phyloP scores from a whole-genome alignment of 2,113 vertebrate genomes.

The Eidolon helvum region DNA sequence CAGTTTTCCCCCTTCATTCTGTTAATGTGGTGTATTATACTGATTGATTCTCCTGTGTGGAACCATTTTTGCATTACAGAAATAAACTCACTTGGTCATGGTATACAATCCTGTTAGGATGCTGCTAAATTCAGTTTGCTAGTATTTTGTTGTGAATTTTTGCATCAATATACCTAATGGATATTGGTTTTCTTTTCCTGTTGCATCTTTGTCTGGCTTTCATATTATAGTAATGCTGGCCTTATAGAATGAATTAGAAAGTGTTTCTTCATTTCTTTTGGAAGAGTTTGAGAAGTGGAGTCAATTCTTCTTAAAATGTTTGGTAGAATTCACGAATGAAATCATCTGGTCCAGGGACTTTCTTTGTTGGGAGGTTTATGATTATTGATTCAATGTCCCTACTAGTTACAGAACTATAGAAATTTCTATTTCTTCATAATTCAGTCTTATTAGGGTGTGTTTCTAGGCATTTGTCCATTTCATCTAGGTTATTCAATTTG shows the following conservation, averaged over 20 bases:
- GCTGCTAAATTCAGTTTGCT: background rate
- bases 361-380: background rate
- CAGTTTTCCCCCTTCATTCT: background rate
- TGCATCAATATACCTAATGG: background rate
- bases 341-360: background rate
- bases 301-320: slow-evolving; percentile 12
- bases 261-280: background rate
- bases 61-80: background rate
- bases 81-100: background rate
- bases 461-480: background rate
- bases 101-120: background rate
- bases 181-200: background rate
- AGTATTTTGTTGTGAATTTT: background rate
- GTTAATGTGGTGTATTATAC: background rate
- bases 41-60: background rate
- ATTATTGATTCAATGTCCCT: background rate
- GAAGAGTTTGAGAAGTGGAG: background rate
- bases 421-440: background rate
- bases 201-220: background rate
- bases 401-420: background rate
- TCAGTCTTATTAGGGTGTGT: background rate
- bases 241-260: background rate
- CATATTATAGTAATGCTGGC: background rate
- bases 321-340: background rate
- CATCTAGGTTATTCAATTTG: background rate